A percentile compares a stretch with the other conserved stretches of the same genome.
Evolutionary conservation across 1,140 invertebrate genomes (phyloP).

Genomic region (Aphaenogaster rudis): DNA sequence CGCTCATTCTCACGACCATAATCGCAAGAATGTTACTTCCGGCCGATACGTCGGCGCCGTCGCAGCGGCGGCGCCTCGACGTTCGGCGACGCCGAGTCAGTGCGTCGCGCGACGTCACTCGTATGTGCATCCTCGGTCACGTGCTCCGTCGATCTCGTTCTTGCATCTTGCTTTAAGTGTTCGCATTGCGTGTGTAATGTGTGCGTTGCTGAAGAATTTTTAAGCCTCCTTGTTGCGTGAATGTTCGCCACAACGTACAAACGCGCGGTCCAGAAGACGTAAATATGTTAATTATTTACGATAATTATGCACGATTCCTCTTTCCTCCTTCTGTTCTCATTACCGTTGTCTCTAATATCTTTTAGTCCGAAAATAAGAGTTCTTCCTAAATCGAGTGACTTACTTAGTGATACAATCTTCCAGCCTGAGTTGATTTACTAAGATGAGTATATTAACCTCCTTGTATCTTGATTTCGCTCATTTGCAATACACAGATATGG

Average conservation of each 20-base stretch:
- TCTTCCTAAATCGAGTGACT: background rate
- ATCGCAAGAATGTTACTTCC: conserved; percentile 50
- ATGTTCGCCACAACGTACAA: conserved; percentile 74
- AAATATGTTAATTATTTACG: conserved; percentile 51
- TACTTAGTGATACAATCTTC: background rate
- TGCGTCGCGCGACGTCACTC: conserved; percentile 73
- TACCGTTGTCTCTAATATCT: background rate
- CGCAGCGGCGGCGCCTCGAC: conserved; percentile 64
- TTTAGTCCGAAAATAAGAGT: background rate
- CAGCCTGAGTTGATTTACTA: background rate
- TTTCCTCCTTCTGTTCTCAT: background rate
- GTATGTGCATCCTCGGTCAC: conserved; percentile 68
- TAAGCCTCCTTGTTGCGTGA: conserved; percentile 66
- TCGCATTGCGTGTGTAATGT: conserved; percentile 9
- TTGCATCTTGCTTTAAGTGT: conserved; percentile 24
- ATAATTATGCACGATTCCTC: background rate
- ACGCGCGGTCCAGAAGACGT: conserved; percentile 71
- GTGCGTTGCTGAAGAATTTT: conserved; percentile 53
- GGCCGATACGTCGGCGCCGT: conserved; percentile 65
- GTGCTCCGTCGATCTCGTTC: conserved; percentile 74
- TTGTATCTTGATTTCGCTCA: background rate
- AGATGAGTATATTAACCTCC: background rate
- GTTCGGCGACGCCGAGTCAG: conserved; percentile 69
- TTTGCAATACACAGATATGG: background rate
- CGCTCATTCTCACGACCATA: conserved; percentile 34